Conservation (phyloP, 1,140 invertebrate genomes). For the Bilobella aurantiaca region DNA sequence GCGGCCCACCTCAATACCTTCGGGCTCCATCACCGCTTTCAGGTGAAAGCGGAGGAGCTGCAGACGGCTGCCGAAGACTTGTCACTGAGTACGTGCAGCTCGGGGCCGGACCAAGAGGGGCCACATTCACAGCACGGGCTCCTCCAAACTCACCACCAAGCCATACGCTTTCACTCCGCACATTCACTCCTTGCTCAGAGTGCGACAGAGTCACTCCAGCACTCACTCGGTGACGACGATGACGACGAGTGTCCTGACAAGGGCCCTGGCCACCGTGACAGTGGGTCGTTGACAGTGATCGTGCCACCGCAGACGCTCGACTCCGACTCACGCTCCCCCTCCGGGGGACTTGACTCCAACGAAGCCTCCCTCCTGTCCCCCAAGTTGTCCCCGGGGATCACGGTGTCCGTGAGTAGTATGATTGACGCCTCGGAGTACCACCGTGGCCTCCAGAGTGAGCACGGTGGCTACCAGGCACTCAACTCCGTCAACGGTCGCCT, state of each 20-base stretch:
- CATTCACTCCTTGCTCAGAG: background rate
- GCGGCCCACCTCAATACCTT: slow-evolving; percentile 4
- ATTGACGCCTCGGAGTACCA: slow-evolving; percentile 63
- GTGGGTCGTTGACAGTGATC: slow-evolving; percentile 53
- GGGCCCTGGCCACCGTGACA: too few species aligned
- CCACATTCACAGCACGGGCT: background rate
- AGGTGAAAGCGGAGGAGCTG: slow-evolving; percentile 26
- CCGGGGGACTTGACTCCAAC: slow-evolving; percentile 14
- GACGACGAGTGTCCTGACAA: slow-evolving; percentile 8
- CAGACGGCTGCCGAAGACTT: slow-evolving; percentile 33
- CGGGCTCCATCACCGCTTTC: slow-evolving; percentile 27
- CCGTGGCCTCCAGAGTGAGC: slow-evolving; percentile 62
- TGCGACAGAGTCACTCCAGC: background rate
- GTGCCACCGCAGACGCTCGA: slow-evolving; percentile 50
- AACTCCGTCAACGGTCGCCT: slow-evolving; percentile 66
- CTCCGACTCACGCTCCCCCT: slow-evolving; percentile 38
- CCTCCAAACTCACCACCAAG: slow-evolving; percentile 16
- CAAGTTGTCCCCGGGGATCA: slow-evolving; percentile 52
- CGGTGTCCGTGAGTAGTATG: slow-evolving; percentile 61
- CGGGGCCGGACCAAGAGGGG: background rate
- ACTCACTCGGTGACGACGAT: background rate
- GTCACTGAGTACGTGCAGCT: slow-evolving; percentile 13
- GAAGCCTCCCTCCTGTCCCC: slow-evolving; percentile 47
- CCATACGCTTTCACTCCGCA: slow-evolving; percentile 2
- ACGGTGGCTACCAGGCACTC: slow-evolving; percentile 61